These are phyloP conservation scores for Tanytarsus gracilentus DNA, from an alignment of 2,888 invertebrate genomes.

Conservation along the genomic window DNA sequence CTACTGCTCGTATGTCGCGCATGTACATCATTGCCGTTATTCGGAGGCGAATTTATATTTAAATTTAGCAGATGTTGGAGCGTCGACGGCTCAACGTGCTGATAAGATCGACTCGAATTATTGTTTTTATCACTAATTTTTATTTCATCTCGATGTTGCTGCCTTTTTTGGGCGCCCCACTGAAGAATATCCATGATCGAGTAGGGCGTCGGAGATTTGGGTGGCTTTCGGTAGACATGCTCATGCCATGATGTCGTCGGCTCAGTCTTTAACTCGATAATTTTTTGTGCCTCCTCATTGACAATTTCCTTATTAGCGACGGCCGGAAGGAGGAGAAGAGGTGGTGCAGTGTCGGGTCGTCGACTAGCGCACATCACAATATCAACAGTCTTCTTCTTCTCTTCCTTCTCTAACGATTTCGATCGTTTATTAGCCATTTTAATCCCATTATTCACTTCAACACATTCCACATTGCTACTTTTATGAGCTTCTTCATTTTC, in stretches of 20 bases:
- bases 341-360: slow-evolving; percentile 24
- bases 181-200: slow-evolving; percentile 82
- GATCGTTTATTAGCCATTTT: slow-evolving; percentile 29
- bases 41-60: slow-evolving; percentile 24
- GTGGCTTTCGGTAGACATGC: slow-evolving; percentile 77
- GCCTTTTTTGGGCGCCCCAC: slow-evolving; percentile 37
- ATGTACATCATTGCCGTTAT: not conserved
- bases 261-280: slow-evolving; percentile 22
- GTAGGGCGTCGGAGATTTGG: slow-evolving; percentile 75
- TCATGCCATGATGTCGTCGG: slow-evolving; percentile 64
- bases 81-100: slow-evolving; percentile 25
- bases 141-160: not conserved
- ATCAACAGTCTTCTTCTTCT: slow-evolving; percentile 24
- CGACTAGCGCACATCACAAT: not conserved
- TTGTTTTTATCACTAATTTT: slow-evolving; percentile 23
- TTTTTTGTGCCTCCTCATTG: slow-evolving; percentile 1
- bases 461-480: slow-evolving; percentile 29
- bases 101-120: slow-evolving; percentile 25
- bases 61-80: slow-evolving; percentile 26
- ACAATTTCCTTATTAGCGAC: slow-evolving; percentile 16
- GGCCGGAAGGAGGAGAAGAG: not conserved
- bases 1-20: not conserved
- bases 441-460: slow-evolving; percentile 29
- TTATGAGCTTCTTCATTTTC: slow-evolving; percentile 28
- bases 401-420: slow-evolving; percentile 26